Base-by-base conservation (phyloP, 35 echinoderm and acorn worm species). In the Ophiothrix spiculata region DNA sequence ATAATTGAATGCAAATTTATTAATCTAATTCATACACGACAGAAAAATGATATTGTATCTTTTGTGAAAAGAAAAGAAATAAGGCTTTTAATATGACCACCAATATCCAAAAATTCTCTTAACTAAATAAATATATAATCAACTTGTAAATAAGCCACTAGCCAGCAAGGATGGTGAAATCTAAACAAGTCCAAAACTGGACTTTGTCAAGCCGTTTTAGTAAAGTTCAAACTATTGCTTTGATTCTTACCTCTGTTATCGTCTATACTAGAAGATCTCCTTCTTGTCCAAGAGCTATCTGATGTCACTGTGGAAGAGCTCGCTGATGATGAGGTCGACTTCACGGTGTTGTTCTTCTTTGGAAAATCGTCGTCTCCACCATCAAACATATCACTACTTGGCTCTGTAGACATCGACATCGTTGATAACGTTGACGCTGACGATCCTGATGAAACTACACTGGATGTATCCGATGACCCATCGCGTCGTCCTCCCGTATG, bases 401-500 rank as follows among this genome's bases (percentile, higher is more conserved):
- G 89, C 35, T 95, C 93, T 4, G 93, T 95, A 19, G 89, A 91
- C 93, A 95, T 91, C 31, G 78, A 82, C 37, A 84, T 86, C 31
- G 84, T 98, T 0, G 96, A 99, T 69, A 99, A 74, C 23, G 96
- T 94, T 36, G 96, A 99, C 37, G 88, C 77, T 32, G 96, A 94
- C 12, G 96, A 99, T 74, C 90, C 75, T 10, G 92, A 94, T 40
- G 92, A 94, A n/a, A 93, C 87, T 23, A 93, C 86, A 75, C 92
- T 99, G 29, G 86, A 89, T 11, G 88, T 94, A 56, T 99, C 96
- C 39, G 86, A 86, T 0, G 78, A 85, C 74, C 88, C 85, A 39
- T 94, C 95, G 0, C 85, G 84, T 10, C 89, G 86, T 39, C 80
- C 60, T 75, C 45, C 56, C n/a, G 83, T 41, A n/a, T 78, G 86